Conservation (phyloP, 2,113 vertebrate genomes). For the Pongo pygmaeus region DNA sequence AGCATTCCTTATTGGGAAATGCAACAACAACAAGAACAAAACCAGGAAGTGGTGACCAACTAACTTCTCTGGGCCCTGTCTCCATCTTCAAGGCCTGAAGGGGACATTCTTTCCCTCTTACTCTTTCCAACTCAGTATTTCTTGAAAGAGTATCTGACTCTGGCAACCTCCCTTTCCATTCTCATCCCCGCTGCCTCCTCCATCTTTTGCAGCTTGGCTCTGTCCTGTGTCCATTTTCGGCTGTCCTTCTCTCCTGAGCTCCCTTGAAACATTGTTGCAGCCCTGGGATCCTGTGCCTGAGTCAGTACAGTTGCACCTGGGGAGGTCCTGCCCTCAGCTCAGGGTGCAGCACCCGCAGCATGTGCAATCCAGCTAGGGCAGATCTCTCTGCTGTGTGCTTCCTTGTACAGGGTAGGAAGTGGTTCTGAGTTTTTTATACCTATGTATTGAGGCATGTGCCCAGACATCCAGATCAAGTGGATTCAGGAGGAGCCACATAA, state of each 20-base stretch:
- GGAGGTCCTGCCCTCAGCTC: not conserved
- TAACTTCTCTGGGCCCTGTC: too few relatives aligned
- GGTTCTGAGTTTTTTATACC: too few relatives aligned
- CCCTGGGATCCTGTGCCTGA: too few relatives aligned
- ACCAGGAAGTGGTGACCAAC: not conserved
- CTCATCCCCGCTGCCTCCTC: too few relatives aligned
- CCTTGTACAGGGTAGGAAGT: not conserved
- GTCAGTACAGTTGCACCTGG: not conserved
- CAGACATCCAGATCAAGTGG: not conserved
- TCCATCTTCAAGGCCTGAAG: not conserved
- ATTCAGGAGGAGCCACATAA: not conserved
- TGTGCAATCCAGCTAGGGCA: not conserved
- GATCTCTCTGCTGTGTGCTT: too few relatives aligned
- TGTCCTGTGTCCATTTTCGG: too few relatives aligned
- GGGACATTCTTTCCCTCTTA: not conserved
- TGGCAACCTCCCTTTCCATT: not conserved
- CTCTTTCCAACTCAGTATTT: not conserved
- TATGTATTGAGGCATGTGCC: not conserved
- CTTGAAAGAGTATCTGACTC: not conserved
- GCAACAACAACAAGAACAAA: not conserved
- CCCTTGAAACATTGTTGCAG: not conserved
- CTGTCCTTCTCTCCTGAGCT: not conserved
- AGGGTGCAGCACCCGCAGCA: fast-evolving
- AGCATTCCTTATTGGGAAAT: too few relatives aligned
- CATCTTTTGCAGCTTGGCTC: too few relatives aligned